Evolutionary conservation across 2,888 invertebrate genomes (phyloP), one percentile per base, ranked within the genome.

Genomic region (Drosophila anomelani): DNA sequence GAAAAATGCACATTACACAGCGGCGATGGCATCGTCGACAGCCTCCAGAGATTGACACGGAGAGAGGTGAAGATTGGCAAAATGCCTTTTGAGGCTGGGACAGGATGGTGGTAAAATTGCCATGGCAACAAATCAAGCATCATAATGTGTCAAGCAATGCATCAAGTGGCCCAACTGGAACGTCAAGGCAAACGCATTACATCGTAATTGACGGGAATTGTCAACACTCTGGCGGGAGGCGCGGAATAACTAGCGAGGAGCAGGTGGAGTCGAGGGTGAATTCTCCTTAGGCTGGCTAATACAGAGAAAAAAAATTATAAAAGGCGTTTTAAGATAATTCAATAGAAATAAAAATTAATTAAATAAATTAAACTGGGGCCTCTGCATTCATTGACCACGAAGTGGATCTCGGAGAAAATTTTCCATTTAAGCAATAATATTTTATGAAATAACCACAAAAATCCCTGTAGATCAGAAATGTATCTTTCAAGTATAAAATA

Each of bases 131-230:
- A 85, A 85, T 89, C 85, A 85, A 85, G 86, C 85, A 85, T 85
- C 85, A 85, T 85, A 85, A 85, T 88, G 85, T 85, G 89, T 88
- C 85, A 88, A 88, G 88, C 89, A 85, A 85, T 89, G 85, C 83
- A 88, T 82, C 88, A 88, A 88, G 68, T 71, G 80, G 84, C 76
- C 87, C 81, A 70, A 84, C 67, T 84, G 61, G 53, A 75, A 51
- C 75, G 67, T 75, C 55, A 43, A 43, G 63, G 74, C 75, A 78
- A 80, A 75, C 76, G 79, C 85, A 89, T 86, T 88, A 90, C 90
- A 90, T 87, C 88, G 89, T 91, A 90, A 90, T 90, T 90, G 90
- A 88, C 89, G 91, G 84, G 89, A 81, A 91, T 90, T 90, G 90
- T 85, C 90, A 90, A 84, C 90, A 90, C 91, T 86, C 81, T 72